A percentile compares a stretch with the other conserved stretches of the same genome.
Conservation (phyloP, 2,888 invertebrate species). For the Psylliodes chrysocephalus region DNA sequence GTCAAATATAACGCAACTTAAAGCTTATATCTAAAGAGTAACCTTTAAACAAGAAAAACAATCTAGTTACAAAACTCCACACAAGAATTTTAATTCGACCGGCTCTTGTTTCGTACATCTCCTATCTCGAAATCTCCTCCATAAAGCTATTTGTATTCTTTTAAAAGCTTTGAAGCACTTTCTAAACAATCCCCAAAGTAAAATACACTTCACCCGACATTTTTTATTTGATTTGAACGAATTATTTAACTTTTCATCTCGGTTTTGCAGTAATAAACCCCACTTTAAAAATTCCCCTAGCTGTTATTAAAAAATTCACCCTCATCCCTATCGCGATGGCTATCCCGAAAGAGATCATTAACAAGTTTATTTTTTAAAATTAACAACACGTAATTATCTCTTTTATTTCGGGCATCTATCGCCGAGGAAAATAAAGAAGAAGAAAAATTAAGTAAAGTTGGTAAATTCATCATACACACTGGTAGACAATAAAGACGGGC, state of each 20-base stretch:
- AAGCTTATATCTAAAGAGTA: neutral
- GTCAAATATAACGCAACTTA: too few relatives aligned
- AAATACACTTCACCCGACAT: slow-evolving; percentile 13
- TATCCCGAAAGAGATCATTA: slow-evolving; percentile 13
- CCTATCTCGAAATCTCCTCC: neutral
- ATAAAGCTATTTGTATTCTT: slow-evolving; percentile 21
- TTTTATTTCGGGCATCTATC: slow-evolving; percentile 7
- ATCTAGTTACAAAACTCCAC: neutral
- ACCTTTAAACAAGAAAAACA: neutral
- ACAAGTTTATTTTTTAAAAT: slow-evolving; percentile 16
- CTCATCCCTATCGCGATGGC: neutral
- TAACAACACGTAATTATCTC: slow-evolving; percentile 19
- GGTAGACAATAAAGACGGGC: neutral
- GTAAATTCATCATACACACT: neutral
- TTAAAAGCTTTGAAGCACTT: slow-evolving; percentile 15
- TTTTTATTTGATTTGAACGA: slow-evolving; percentile 29
- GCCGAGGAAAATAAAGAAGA: neutral
- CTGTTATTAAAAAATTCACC: slow-evolving; percentile 13
- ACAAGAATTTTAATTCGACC: slow-evolving; percentile 2
- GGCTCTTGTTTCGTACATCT: neutral
- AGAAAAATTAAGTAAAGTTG: slow-evolving; percentile 1
- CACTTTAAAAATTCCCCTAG: neutral
- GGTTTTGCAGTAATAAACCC: slow-evolving; percentile 9
- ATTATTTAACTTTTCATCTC: slow-evolving; percentile 26
- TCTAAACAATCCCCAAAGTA: slow-evolving; percentile 18